These are phyloP conservation scores for Clarias laeviceps DNA, from an alignment of 2,797 vertebrate species.

Conservation along the genomic window DNA sequence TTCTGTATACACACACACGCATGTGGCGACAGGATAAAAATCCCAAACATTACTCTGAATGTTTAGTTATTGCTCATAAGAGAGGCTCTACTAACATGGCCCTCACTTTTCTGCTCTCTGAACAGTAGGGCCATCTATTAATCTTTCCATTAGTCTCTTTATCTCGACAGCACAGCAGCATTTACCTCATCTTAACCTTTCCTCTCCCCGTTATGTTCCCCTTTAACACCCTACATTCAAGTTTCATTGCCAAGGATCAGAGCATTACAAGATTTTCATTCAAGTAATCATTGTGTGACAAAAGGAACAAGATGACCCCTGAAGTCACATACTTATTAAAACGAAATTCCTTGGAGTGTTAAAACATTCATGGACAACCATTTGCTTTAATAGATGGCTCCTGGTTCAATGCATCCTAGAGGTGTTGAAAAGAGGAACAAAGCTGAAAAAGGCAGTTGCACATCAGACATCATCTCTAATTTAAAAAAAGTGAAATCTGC, in stretches of 20 bases:
- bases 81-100: conserved; percentile 42
- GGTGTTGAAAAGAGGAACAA: conserved; percentile 18
- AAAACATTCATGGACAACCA: conserved; percentile 76
- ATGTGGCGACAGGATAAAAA: conserved; percentile 4
- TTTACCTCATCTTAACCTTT: conserved; percentile 33
- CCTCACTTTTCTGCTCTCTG: background rate
- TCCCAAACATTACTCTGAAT: conserved; percentile 14
- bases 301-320: conserved; percentile 58
- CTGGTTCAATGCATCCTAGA: conserved; percentile 38
- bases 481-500: background rate
- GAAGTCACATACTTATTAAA: conserved; percentile 70
- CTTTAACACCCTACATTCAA: conserved; percentile 29
- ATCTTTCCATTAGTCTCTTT: conserved; percentile 33
- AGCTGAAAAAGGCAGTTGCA: conserved; percentile 30
- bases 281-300: conserved; percentile 62
- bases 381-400: conserved; percentile 71
- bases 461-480: conserved; percentile 25
- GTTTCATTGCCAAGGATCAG: conserved; percentile 31
- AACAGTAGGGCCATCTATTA: background rate
- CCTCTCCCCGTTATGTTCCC: conserved; percentile 16
- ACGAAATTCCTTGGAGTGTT: conserved; percentile 71
- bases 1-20: conserved; percentile 29
- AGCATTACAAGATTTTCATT: conserved; percentile 57
- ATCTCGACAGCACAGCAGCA: conserved; percentile 8
- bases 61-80: conserved; percentile 33